A percentile compares a stretch with the other conserved stretches of the same genome.
Conservation (phyloP, 2,888 invertebrate species). For the Lasioglossum malachurum region DNA sequence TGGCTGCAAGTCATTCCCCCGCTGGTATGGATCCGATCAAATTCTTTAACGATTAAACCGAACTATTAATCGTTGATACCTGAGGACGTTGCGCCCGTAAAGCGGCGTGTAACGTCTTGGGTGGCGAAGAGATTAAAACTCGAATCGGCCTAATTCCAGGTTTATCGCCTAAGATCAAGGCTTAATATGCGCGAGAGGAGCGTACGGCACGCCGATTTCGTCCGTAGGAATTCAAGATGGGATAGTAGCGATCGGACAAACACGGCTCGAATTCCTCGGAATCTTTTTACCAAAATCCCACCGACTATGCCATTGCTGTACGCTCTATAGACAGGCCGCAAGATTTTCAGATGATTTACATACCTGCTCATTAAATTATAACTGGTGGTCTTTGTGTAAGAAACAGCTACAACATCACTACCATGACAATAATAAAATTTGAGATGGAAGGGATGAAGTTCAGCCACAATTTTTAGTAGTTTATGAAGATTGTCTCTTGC, state of each 20-base stretch:
- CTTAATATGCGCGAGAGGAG: conserved; percentile 55
- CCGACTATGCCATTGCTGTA: not conserved
- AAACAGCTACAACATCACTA: not conserved
- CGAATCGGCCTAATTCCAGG: conserved; percentile 67
- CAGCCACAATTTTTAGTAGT: no score
- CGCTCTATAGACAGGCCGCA: not conserved
- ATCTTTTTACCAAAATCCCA: not conserved
- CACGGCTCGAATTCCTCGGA: not conserved
- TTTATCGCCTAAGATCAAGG: conserved; percentile 60
- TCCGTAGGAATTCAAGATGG: conserved; percentile 52
- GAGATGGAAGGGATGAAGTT: no score
- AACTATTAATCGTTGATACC: conserved; percentile 49
- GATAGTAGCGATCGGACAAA: conserved; percentile 23
- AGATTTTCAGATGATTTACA: not conserved
- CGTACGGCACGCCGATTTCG: conserved; percentile 57
- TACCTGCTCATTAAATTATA: not conserved
- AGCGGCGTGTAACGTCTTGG: conserved; percentile 46
- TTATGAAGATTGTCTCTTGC: no score
- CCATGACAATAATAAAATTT: no score
- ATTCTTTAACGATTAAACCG: conserved; percentile 46
- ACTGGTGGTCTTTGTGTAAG: not conserved
- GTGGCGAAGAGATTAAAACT: conserved; percentile 69
- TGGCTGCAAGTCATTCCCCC: conserved; percentile 11
- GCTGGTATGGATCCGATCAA: conserved; percentile 32
- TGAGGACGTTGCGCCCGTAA: conserved; percentile 30